Evolutionary conservation across 2,888 invertebrate species (phyloP).

Genomic region (Choreutis nemorana): DNA sequence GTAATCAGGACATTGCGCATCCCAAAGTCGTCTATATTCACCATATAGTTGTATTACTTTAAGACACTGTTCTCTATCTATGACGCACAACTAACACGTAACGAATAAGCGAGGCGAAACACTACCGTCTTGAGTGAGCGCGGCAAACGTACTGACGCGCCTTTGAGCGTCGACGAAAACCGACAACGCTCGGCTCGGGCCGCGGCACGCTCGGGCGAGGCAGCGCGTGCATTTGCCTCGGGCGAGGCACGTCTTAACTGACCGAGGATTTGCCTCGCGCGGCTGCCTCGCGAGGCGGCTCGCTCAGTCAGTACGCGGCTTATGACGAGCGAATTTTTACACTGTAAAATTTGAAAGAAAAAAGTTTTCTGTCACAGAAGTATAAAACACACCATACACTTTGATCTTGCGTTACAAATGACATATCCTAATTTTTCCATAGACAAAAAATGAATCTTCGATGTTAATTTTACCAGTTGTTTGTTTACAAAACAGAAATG

Average conservation of each 20-base stretch:
- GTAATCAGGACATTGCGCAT: constrained; percentile 15
- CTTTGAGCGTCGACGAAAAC: constrained; percentile 4
- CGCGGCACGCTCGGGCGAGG: background rate
- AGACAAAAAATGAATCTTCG: too few species aligned
- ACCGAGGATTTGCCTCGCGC: constrained; percentile 7
- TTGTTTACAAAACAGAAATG: too few species aligned
- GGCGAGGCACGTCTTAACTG: constrained; percentile 6
- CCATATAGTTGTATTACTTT: constrained; percentile 11
- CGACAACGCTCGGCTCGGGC: background rate
- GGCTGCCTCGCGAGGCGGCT: constrained; percentile 8
- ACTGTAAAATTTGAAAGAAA: background rate
- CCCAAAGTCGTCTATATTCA: constrained; percentile 16
- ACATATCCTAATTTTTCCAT: too few species aligned
- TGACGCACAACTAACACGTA: background rate
- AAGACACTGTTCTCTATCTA: constrained; percentile 2
- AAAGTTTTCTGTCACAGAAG: too few species aligned
- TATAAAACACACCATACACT: too few species aligned
- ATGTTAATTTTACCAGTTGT: too few species aligned
- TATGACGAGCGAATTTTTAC: background rate
- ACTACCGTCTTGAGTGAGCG: too few species aligned
- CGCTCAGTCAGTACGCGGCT: constrained; percentile 8
- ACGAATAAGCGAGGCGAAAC: background rate
- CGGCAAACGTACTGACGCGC: background rate
- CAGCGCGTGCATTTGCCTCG: background rate
- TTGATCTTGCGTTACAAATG: too few species aligned